Conservation (phyloP, 2,797 vertebrate genomes). For the Pseudochirops corinnae region DNA sequence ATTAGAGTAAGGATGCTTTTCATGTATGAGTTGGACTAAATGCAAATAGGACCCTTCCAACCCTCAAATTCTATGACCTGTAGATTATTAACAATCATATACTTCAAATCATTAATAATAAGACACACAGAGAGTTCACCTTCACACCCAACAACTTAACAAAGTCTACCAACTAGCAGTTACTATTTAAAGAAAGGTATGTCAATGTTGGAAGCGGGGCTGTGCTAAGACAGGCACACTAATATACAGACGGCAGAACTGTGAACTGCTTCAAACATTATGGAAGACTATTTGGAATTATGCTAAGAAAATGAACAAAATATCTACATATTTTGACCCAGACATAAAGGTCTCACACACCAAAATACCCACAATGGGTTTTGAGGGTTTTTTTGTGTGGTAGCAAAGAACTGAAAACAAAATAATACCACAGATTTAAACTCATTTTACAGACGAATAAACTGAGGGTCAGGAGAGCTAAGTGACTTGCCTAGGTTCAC, state of each 20-base stretch:
- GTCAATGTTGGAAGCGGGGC: not conserved
- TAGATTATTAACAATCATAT: not conserved
- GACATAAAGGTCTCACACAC: not conserved
- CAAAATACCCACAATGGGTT: not conserved
- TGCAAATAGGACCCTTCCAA: not conserved
- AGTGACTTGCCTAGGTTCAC: not conserved
- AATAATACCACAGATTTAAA: not conserved
- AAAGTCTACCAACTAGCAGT: too few species aligned
- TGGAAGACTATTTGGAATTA: too few species aligned
- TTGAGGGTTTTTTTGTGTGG: not conserved
- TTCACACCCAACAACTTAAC: not conserved
- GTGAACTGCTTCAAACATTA: not conserved
- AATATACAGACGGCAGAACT: not conserved
- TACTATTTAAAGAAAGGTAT: not conserved
- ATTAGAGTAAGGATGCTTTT: too few species aligned
- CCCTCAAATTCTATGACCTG: not conserved
- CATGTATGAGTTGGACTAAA: too few species aligned
- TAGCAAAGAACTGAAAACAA: not conserved
- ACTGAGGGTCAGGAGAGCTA: not conserved
- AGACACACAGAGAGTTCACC: not conserved
- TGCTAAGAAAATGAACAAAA: not conserved
- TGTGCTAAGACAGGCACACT: not conserved
- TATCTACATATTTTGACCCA: not conserved
- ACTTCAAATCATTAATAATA: too few species aligned
- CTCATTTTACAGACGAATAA: not conserved